Conservation (phyloP, 2,113 vertebrate genomes). For the Myodes glareolus region DNA sequence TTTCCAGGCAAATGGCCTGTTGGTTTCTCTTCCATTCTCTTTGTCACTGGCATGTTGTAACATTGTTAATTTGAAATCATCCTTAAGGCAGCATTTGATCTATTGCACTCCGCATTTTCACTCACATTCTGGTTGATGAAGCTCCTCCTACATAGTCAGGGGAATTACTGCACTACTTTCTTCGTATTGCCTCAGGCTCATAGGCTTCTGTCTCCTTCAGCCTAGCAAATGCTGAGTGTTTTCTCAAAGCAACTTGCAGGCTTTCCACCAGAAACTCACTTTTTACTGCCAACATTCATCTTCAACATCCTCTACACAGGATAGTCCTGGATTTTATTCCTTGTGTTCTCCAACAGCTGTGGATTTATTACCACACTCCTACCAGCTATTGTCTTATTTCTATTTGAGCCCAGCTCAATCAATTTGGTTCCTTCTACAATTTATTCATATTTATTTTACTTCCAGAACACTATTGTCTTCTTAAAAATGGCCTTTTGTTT, state of each 20-base stretch:
- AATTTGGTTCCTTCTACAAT: not conserved
- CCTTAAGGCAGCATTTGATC: not conserved
- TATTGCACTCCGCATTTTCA: not conserved
- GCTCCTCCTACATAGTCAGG: not conserved
- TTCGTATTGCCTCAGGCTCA: not conserved
- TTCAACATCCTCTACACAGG: not conserved
- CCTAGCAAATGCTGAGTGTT: not conserved
- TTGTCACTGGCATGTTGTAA: not conserved
- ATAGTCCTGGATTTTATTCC: not conserved
- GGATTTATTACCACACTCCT: not conserved
- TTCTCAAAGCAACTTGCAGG: fast-evolving
- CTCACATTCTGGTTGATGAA: not conserved
- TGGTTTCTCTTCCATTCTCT: not conserved
- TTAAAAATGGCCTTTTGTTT: not conserved
- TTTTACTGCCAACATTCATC: not conserved
- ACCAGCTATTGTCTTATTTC: not conserved
- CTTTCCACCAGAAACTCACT: not conserved
- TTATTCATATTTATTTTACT: not conserved
- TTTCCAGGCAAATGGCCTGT: not conserved
- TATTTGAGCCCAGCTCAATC: not conserved
- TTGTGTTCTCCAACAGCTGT: not conserved
- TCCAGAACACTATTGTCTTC: not conserved
- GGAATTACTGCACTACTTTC: not conserved
- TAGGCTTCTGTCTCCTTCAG: not conserved
- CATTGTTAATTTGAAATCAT: too few relatives aligned